phyloP scores from a whole-genome alignment of 2,113 vertebrate species.

The Gadus macrocephalus region DNA sequence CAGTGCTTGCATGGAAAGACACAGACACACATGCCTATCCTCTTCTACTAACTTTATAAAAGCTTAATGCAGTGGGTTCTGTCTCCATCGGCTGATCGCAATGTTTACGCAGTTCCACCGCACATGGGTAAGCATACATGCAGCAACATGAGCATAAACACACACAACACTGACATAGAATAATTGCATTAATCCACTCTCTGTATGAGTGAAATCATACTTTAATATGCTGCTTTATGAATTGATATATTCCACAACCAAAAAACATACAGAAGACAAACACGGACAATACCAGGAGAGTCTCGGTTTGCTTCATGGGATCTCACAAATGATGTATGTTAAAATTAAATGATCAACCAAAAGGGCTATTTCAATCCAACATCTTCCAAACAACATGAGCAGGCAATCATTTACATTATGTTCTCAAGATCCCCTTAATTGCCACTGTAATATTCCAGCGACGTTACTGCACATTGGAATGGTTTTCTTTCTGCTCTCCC shows the following conservation, averaged over 20 bases:
- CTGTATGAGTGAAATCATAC: neutral
- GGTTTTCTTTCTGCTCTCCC: slow-evolving; percentile 4
- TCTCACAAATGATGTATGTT: slow-evolving; percentile 25
- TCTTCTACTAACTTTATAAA: neutral
- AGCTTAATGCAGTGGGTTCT: neutral
- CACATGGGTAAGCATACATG: neutral
- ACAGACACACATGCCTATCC: too few species aligned
- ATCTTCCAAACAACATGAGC: slow-evolving; percentile 19
- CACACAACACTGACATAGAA: too few species aligned
- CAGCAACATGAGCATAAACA: neutral
- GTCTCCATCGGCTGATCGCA: neutral
- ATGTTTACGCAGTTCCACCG: neutral
- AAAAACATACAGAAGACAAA: neutral
- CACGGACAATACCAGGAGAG: neutral
- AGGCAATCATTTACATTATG: neutral
- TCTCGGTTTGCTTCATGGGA: neutral
- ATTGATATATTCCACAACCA: neutral
- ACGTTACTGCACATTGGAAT: slow-evolving; percentile 16
- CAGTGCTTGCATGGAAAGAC: too few species aligned
- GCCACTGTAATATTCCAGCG: slow-evolving; percentile 4
- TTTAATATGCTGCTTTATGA: neutral
- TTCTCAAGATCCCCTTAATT: slow-evolving; percentile 28
- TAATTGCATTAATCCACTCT: too few species aligned
- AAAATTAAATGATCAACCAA: slow-evolving; percentile 22
- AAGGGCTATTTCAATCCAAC: slow-evolving; percentile 9